These are phyloP conservation scores for Harlomillsia oculata DNA, from an alignment of 1,140 invertebrate genomes.

Conservation along the genomic window DNA sequence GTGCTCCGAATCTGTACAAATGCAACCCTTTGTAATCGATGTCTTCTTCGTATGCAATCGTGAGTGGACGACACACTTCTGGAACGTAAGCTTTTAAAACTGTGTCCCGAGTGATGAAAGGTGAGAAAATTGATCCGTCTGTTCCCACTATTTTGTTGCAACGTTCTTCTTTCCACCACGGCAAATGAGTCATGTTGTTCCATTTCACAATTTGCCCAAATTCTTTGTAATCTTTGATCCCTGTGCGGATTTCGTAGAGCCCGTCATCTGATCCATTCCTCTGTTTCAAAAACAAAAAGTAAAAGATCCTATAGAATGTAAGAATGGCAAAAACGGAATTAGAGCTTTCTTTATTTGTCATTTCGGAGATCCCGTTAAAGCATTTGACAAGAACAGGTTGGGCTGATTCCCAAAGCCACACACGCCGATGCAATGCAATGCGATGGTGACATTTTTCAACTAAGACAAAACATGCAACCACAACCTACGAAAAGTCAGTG, in stretches of 20 bases:
- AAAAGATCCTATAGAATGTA: background rate
- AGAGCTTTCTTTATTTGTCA: background rate
- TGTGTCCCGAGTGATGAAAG: constrained; percentile 46
- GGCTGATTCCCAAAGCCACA: too few species aligned
- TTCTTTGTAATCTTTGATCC: constrained; percentile 54
- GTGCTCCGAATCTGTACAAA: constrained; percentile 54
- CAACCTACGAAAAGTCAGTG: too few species aligned
- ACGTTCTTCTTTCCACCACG: constrained; percentile 47
- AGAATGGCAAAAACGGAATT: background rate
- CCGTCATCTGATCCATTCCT: constrained; percentile 50
- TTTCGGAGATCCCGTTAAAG: too few species aligned
- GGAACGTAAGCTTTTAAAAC: constrained; percentile 16
- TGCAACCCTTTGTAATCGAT: constrained; percentile 55
- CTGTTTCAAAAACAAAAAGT: constrained; percentile 39
- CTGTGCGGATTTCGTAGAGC: constrained; percentile 55
- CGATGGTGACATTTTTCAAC: too few species aligned
- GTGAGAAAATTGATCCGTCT: constrained; percentile 65
- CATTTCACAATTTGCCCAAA: constrained; percentile 54
- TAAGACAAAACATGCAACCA: too few species aligned
- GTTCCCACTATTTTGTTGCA: constrained; percentile 62
- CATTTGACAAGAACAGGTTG: too few species aligned
- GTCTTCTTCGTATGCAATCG: constrained; percentile 50
- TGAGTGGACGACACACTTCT: constrained; percentile 45
- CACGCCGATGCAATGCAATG: too few species aligned
- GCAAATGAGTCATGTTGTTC: constrained; percentile 47